Evolutionary conservation across 2,888 invertebrate species (phyloP), one percentile per base, ranked within the genome.

Genomic region (Antitype chi): DNA sequence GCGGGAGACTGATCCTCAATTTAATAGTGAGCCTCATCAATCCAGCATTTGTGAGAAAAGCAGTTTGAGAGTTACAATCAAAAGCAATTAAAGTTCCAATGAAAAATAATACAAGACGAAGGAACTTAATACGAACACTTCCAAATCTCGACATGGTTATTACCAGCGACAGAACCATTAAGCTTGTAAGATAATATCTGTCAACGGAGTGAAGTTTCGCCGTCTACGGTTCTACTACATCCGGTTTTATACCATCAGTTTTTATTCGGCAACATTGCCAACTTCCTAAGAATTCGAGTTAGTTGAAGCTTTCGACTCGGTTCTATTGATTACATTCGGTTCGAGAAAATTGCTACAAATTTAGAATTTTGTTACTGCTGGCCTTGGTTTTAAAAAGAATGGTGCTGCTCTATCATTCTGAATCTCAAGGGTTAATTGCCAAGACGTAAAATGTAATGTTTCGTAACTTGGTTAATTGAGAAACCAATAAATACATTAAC

Each of bases 171-270:
- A 82, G 79, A 76, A 49, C 76, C 78, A 85, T 88, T 86, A 77
- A 78, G 64, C 68, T 67, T 53, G 72, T 60, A 82, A 85, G 75
- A 82, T 80, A 83, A 86, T 80, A 85, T 80, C 81, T 79, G 85
- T 87, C 85, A 83, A 74, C 70, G 74, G 74, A 74, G 73, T 76
- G 52, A 74, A 49, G 76, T 68, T 74, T 76, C 66, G 66, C 73
- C 57, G 64, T 66, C 60, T 57, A 60, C 64, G 67, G 23, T 25
- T 81, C 71, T 74, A 75, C 66, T 66, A 76, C 60, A 76, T 87
- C 85, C 79, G 79, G 78, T 79, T 83, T 62, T 47, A n/a, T 71
- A 70, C 49, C 49, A 47, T 74, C 52, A 71, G 53, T 64, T 78
- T 70, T 80, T 74, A 81, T 87, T 69, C 52, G 13, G 38, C 32